A percentile compares a stretch with the other conserved stretches of the same genome.
phyloP scores from a whole-genome alignment of 2,888 invertebrate genomes.

The Crematogaster levior region DNA sequence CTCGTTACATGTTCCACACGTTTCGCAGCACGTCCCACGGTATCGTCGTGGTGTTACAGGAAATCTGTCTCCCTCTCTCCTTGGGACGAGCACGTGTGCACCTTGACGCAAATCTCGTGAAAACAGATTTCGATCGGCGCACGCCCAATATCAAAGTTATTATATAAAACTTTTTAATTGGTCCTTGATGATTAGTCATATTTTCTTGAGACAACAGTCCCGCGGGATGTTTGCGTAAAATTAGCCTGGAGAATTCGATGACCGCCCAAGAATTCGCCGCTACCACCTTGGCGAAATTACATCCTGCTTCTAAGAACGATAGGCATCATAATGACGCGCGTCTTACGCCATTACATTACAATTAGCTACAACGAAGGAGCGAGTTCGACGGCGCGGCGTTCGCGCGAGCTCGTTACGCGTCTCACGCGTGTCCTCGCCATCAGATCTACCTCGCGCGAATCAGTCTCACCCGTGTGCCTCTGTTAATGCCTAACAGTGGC shows the following conservation, averaged over 20 bases:
- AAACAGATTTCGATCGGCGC: not conserved
- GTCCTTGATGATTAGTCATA: not conserved
- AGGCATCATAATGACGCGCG: conserved; percentile 53
- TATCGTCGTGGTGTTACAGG: conserved; percentile 34
- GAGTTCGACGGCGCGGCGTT: conserved; percentile 34
- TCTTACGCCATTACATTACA: conserved; percentile 52
- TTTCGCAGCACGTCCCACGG: conserved; percentile 64
- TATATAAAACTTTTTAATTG: not conserved
- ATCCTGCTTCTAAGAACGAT: conserved; percentile 50
- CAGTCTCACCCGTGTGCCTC: conserved; percentile 73
- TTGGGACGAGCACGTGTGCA: not conserved
- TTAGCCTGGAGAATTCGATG: conserved; percentile 35
- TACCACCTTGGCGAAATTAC: conserved; percentile 47
- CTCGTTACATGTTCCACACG: conserved; percentile 67
- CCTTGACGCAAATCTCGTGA: not conserved
- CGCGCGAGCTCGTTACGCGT: conserved; percentile 69
- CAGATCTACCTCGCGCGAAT: conserved; percentile 75
- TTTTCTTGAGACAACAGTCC: not conserved
- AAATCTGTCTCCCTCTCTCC: conserved; percentile 19
- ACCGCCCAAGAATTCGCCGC: conserved; percentile 46
- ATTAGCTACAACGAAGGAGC: conserved; percentile 39
- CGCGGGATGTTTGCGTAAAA: not conserved
- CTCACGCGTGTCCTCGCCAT: conserved; percentile 65
- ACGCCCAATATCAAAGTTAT: not conserved
- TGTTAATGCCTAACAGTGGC: conserved; percentile 66